These are phyloP conservation scores for Sternarchorhynchus goeldii DNA, from an alignment of 2,797 vertebrate genomes.

Conservation along the genomic window DNA sequence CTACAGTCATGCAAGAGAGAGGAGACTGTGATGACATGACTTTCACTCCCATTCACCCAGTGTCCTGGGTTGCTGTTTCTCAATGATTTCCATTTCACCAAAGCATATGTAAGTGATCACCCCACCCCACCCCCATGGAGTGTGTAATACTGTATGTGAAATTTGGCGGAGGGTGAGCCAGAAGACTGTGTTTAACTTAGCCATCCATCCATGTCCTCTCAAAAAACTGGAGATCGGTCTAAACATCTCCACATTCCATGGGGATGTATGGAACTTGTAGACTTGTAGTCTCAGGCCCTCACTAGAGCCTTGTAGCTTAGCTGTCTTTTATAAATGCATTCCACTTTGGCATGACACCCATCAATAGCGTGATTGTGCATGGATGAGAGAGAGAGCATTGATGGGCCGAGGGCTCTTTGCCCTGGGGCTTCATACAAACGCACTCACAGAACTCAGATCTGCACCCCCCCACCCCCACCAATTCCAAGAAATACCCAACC, in stretches of 20 bases:
- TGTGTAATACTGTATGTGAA: background rate
- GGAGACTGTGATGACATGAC: no score
- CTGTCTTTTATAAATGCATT: slow-evolving; percentile 65
- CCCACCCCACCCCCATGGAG: no score
- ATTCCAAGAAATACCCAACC: slow-evolving; percentile 64
- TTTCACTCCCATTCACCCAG: no score
- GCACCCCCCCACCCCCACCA: background rate
- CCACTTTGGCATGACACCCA: slow-evolving; percentile 65
- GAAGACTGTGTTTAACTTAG: background rate
- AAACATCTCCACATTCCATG: slow-evolving; percentile 70
- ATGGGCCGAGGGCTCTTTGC: slow-evolving; percentile 67
- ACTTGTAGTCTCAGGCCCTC: slow-evolving; percentile 51
- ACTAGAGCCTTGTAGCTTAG: slow-evolving; percentile 61
- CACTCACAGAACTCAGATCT: slow-evolving; percentile 55
- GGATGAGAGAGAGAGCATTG: slow-evolving; percentile 65
- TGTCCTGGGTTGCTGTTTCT: no score
- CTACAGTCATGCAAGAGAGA: no score
- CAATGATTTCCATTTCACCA: no score
- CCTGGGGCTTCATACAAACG: slow-evolving; percentile 52
- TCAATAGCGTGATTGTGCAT: slow-evolving; percentile 74
- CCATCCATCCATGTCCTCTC: slow-evolving; percentile 5
- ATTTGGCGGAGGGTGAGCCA: no score
- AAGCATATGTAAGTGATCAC: no score
- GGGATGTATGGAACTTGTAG: slow-evolving; percentile 68
- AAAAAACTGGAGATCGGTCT: slow-evolving; percentile 65